These are phyloP conservation scores for Crotalus helleri DNA, from an alignment of 2,113 vertebrate genomes.

Conservation along the genomic window DNA sequence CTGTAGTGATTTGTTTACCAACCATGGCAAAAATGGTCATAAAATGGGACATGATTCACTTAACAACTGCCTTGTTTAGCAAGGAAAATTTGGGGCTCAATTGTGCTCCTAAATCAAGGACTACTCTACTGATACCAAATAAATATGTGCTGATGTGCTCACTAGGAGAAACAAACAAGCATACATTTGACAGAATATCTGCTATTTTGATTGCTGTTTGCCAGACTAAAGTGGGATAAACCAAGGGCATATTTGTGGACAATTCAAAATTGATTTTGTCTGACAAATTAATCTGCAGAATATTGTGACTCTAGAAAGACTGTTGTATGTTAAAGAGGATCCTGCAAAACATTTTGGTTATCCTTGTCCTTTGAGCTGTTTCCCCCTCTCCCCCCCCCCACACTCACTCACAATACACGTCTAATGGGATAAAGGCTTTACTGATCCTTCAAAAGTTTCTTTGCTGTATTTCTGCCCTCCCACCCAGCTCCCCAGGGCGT, in stretches of 20 bases:
- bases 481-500: not conserved
- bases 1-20: too few relatives aligned
- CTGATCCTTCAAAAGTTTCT: slow-evolving; percentile 8
- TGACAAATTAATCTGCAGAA: not conserved
- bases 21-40: too few relatives aligned
- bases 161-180: not conserved
- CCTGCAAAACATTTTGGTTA: slow-evolving; percentile 1
- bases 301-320: not conserved
- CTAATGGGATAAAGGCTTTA: not conserved
- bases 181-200: not conserved
- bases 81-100: too few relatives aligned
- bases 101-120: too few relatives aligned
- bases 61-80: too few relatives aligned
- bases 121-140: not conserved
- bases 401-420: not conserved
- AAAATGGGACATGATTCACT: too few relatives aligned
- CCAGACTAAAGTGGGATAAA: not conserved
- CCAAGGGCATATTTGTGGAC: not conserved
- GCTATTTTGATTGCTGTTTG: not conserved
- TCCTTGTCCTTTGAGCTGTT: not conserved
- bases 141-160: not conserved
- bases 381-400: not conserved
- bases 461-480: rapidly evolving
- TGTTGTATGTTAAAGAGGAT: not conserved
- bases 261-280: not conserved